A percentile compares a stretch with the other conserved stretches of the same genome.
Evolutionary conservation across 2,113 vertebrate genomes (phyloP).

Genomic region (Spilogale gracilis): DNA sequence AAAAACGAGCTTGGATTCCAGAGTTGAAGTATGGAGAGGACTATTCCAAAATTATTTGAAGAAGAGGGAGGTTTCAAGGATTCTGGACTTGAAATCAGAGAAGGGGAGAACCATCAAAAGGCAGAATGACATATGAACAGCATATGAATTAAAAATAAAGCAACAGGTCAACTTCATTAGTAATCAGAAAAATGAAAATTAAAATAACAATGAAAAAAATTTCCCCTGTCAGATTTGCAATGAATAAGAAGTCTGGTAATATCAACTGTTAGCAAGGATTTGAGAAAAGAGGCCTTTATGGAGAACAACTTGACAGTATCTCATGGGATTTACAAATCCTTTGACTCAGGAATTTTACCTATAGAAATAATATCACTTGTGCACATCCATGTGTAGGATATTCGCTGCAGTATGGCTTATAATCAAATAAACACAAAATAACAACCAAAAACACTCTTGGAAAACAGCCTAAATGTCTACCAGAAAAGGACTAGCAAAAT

Average conservation of each 20-base stretch:
- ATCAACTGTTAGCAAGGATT: neutral
- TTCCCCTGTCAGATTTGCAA: neutral
- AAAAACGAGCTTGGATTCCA: neutral
- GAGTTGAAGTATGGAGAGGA: neutral
- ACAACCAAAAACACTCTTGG: neutral
- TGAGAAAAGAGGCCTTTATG: neutral
- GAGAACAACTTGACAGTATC: slow-evolving; percentile 2
- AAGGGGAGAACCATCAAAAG: neutral
- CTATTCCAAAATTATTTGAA: neutral
- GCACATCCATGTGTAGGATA: neutral
- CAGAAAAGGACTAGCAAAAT: slow-evolving; percentile 20
- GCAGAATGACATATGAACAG: neutral
- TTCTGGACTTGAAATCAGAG: neutral
- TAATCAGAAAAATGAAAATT: neutral
- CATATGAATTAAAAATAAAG: slow-evolving; percentile 37
- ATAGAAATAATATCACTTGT: neutral
- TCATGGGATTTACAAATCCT: neutral
- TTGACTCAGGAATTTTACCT: slow-evolving; percentile 37
- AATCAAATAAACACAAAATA: neutral
- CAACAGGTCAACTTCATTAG: neutral
- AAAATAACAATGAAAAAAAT: slow-evolving; percentile 7
- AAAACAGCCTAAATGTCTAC: neutral
- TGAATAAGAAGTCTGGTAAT: neutral
- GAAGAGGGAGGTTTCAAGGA: neutral
- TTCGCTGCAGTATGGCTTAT: neutral